Evolutionary conservation across 2,888 invertebrate genomes (phyloP).

Genomic region (Alloscopus bannaensis): DNA sequence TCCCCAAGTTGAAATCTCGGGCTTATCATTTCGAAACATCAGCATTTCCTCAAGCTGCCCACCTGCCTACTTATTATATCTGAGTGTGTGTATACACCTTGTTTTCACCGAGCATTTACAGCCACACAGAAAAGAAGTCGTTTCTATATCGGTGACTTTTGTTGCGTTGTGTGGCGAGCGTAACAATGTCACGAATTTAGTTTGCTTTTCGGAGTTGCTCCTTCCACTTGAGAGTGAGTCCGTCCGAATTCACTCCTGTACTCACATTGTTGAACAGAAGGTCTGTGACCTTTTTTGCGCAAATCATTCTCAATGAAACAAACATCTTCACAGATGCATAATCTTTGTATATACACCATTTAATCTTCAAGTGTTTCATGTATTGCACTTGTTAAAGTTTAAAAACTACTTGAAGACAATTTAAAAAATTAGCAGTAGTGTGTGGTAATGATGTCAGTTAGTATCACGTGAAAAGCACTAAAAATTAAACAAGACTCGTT

Average conservation of each 20-base stretch:
- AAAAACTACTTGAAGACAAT: not conserved
- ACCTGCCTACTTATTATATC: not conserved
- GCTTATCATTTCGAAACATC: constrained; percentile 28
- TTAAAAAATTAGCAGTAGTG: not conserved
- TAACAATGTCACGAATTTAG: constrained; percentile 1
- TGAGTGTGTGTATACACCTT: not conserved
- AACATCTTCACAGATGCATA: not conserved
- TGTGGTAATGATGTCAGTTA: not conserved
- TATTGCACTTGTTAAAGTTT: not conserved
- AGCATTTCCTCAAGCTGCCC: not conserved
- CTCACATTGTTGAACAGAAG: not conserved
- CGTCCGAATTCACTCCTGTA: too few species aligned
- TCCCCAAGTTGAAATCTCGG: not conserved
- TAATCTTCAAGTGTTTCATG: too few species aligned
- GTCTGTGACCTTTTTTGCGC: constrained; percentile 27
- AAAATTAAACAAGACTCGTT: too few species aligned
- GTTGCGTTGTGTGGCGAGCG: not conserved
- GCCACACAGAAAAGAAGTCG: not conserved
- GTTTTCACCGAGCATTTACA: not conserved
- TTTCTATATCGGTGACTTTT: too few species aligned
- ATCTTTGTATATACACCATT: not conserved
- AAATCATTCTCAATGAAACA: too few species aligned
- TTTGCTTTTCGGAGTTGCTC: not conserved
- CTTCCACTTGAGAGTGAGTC: not conserved
- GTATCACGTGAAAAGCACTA: not conserved